Base-by-base conservation (phyloP, 2,888 invertebrate species). In the Epistrophe grossulariae region DNA sequence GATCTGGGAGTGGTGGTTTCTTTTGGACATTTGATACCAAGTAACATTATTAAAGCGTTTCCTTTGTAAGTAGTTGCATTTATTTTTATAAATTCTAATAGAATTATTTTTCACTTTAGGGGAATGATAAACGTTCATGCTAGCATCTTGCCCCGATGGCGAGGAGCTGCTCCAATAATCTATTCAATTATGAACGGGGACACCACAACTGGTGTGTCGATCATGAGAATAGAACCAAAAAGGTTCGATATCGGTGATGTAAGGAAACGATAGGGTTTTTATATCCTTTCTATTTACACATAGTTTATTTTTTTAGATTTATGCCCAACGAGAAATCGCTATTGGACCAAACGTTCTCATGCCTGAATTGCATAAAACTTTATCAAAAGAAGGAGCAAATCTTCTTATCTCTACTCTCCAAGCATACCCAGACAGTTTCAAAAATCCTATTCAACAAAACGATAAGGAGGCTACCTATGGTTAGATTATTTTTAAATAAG, bases 111-210 rank as follows among this genome's bases (percentile, higher is more conserved):
- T 68, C 31, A 45, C 10, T 84, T 17, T 31, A 97, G 97, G 90
- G 98, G 98, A 35, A 97, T 99, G 94, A 93, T 99, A 43, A 99
- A 99, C 94, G 96, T 99, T 0, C 99, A 99, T 93, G 98, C 97
- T 0, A 98, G 98, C 93, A 92, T 99, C 66, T 93, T 99, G 85
- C 99, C 99, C 0, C 94, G 96, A 76, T 99, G 98, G 98, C 94
- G 99, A 89, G 99, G 99, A 8, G 98, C 99, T 11, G 97, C 98
- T 0, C 99, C 99, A 0, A 96, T 99, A 64, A 95, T 97, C 72
- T 95, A 98, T 93, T 95, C 98, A 0, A 93, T 99, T 70, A 94
- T 98, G 90, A 95, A 96, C 91, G 98, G 97, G 13, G 98, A 99
- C 91, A 90, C 91, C 13, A 93, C 94, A 88, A 97, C 98, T 10